Conservation (phyloP, 2,888 invertebrate species). For the Rhagonycha lutea region DNA sequence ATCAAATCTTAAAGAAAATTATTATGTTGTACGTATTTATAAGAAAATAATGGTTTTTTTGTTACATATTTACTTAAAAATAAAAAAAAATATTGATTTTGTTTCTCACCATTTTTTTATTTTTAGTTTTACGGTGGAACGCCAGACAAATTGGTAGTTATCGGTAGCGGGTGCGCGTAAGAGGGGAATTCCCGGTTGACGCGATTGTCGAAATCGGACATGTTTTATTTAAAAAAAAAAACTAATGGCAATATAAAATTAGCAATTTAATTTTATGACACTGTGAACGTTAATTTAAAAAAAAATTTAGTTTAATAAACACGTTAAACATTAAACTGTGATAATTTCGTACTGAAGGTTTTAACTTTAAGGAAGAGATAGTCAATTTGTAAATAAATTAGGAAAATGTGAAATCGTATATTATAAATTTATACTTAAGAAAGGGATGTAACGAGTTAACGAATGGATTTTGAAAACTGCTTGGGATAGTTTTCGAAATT, state of each 20-base stretch:
- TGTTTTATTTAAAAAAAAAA: background rate
- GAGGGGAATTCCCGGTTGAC: background rate
- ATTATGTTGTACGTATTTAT: constrained; percentile 47
- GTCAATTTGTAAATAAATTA: constrained; percentile 51
- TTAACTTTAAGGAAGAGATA: constrained; percentile 40
- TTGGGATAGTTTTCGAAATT: constrained; percentile 15
- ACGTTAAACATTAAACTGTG: constrained; percentile 49
- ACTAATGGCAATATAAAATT: background rate
- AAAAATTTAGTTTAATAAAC: constrained; percentile 30
- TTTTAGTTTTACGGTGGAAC: constrained; percentile 37
- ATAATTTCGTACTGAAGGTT: constrained; percentile 53
- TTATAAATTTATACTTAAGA: constrained; percentile 30
- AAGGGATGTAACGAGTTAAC: constrained; percentile 20
- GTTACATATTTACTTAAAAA: constrained; percentile 50
- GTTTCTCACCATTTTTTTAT: constrained; percentile 35
- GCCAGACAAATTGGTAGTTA: background rate
- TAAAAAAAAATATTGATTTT: constrained; percentile 51
- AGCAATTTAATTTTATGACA: constrained; percentile 2
- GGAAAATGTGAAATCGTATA: constrained; percentile 28
- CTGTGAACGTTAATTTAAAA: background rate
- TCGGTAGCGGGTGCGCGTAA: background rate
- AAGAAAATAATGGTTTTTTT: constrained; percentile 49
- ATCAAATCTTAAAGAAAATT: constrained; percentile 30
- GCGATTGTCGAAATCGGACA: background rate
- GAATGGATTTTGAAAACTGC: constrained; percentile 7